Conservation (phyloP, 2,888 invertebrate species). For the Meiosimyza platycephala region DNA sequence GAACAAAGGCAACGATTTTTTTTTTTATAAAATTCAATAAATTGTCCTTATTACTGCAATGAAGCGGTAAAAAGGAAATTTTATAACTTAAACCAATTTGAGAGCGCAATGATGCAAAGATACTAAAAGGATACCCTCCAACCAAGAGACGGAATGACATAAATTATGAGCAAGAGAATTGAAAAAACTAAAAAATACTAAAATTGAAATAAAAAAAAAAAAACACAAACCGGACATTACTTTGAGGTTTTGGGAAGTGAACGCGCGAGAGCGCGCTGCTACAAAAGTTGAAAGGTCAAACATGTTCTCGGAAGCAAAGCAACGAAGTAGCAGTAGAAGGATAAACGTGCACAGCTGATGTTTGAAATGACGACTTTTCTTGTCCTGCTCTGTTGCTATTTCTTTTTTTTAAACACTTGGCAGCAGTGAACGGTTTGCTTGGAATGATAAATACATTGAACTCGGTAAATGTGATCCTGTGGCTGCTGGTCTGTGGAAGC, state of each 20-base stretch:
- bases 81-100: conserved; percentile 60
- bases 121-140: conserved; percentile 12
- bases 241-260: conserved; percentile 28
- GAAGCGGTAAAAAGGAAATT: conserved; percentile 63
- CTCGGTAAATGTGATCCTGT: conserved; percentile 8
- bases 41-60: conserved; percentile 65
- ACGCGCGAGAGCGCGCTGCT: not conserved
- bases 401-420: conserved; percentile 40
- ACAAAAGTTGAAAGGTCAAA: conserved; percentile 44
- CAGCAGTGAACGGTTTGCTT: conserved; percentile 26
- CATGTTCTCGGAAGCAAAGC: conserved; percentile 34
- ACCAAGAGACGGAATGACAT: conserved; percentile 14
- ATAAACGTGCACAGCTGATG: conserved; percentile 44
- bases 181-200: not conserved
- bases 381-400: conserved; percentile 14
- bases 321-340: conserved; percentile 8
- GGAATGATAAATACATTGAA: conserved; percentile 49
- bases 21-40: conserved; percentile 58
- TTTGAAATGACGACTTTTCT: conserved; percentile 31
- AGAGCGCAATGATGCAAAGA: conserved; percentile 45
- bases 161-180: conserved; percentile 13
- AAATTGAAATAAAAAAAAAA: conserved; percentile 1
- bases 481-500: conserved; percentile 24
- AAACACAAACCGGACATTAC: conserved; percentile 40
- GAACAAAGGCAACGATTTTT: conserved; percentile 6